Base-by-base conservation (phyloP, 2,888 invertebrate species). In the Acronicta leporina region DNA sequence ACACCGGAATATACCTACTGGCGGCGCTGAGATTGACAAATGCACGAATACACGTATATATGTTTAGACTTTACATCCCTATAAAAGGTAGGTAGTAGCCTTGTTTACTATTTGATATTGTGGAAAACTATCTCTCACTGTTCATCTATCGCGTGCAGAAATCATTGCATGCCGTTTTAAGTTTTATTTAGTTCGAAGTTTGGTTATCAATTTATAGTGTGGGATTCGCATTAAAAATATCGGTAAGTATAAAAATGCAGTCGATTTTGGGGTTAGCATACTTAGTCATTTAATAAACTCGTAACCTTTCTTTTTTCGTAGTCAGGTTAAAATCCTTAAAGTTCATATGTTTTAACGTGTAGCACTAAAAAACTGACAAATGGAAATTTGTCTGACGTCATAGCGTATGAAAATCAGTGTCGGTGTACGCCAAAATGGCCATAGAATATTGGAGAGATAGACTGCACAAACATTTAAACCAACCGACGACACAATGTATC, bases 11-110 rank as follows among this genome's bases (percentile, higher is more conserved):
- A n/a, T n/a, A n/a, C n/a, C n/a, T 48, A 58, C 43, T 45, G 51
- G 58, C 42, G 33, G 42, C 53, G 42, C 43, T 54, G 33, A 62
- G 42, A 64, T 62, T 63, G 61, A 69, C 47, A 63, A 67, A 68
- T 44, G 51, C 40, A 55, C 45, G 15, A 20, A 50, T 38, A 59
- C 35, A 43, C 16, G 40, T 42, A 49, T 20, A 48, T 42, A 27
- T 59, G 20, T 33, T 38, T 38, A n/a, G 38, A n/a, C n/a, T 38
- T n/a, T n/a, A n/a, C 1, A 38, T 38, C 0, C n/a, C n/a, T 11
- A 11, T 10, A 11, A 11, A 33, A 33, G 10, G 33, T 33, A 33
- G 30, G 10, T 10, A 10, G 10, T 33, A 33, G 9, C 30, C 10
- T 1, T 10, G 8, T 1, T 11, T 35, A 35, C 35, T n/a, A 35